Percentiles rank a stretch among this genome's conserved stretches.
Conservation (phyloP, 2,888 invertebrate genomes). For the Stenchaetothrips biformis region DNA sequence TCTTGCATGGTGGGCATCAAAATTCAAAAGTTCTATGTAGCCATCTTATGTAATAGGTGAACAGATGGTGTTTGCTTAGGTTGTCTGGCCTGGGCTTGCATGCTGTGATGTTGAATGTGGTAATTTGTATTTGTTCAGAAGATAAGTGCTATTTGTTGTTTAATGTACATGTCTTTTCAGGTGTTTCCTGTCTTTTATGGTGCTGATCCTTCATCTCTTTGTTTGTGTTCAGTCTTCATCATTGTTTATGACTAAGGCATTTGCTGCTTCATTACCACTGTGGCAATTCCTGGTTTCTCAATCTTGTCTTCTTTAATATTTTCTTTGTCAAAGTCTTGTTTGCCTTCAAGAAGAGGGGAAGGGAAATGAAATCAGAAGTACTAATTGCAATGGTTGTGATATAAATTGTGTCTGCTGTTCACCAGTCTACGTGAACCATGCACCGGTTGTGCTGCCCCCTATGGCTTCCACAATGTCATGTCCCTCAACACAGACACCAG, state of each 20-base stretch:
- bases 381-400: slow-evolving; percentile 26
- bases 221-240: slow-evolving; percentile 12
- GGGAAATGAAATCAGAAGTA: neutral
- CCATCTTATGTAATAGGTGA: neutral
- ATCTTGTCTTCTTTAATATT: neutral
- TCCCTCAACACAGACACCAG: slow-evolving; percentile 75
- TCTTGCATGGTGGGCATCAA: neutral
- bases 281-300: slow-evolving; percentile 39
- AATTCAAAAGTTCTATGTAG: neutral
- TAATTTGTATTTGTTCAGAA: neutral
- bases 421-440: slow-evolving; percentile 66
- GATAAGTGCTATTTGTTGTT: neutral
- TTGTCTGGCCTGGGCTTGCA: neutral
- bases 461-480: slow-evolving; percentile 94
- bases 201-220: slow-evolving; percentile 25
- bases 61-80: neutral
- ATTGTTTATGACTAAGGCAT: slow-evolving; percentile 29
- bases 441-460: slow-evolving; percentile 83
- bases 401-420: slow-evolving; percentile 27
- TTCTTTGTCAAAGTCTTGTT: neutral
- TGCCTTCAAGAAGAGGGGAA: neutral
- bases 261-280: slow-evolving; percentile 39
- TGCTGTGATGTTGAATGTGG: neutral
- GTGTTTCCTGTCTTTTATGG: slow-evolving; percentile 28
- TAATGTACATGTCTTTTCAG: neutral